Conservation (phyloP, 1,140 invertebrate genomes). For the Reticulitermes speratus region DNA sequence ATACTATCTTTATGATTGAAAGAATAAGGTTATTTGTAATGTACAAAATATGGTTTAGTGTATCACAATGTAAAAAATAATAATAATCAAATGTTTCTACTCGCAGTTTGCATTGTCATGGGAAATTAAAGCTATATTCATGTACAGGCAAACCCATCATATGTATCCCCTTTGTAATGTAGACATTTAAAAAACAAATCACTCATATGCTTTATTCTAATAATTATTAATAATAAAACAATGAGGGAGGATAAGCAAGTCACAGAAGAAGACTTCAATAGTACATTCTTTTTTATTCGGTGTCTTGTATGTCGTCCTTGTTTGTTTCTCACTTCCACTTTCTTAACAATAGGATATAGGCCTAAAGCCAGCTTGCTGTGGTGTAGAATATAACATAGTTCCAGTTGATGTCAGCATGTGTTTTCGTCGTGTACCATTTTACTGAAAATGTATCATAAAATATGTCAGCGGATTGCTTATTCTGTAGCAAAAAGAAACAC, state of each 20-base stretch:
- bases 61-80: not conserved
- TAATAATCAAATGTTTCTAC: constrained; percentile 12
- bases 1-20: not conserved
- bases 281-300: constrained; percentile 18
- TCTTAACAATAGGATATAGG: constrained; percentile 22
- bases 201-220: not conserved
- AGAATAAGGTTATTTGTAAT: constrained; percentile 15
- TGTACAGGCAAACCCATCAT: constrained; percentile 20
- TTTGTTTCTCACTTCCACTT: constrained; percentile 15
- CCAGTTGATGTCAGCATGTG: constrained; percentile 23
- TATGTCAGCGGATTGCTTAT: not conserved
- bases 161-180: constrained; percentile 19
- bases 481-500: not conserved
- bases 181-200: not conserved
- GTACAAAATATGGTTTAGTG: not conserved
- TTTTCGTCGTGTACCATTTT: not conserved
- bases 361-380: constrained; percentile 6
- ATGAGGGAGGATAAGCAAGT: not conserved
- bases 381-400: constrained; percentile 20
- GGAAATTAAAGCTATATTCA: not conserved
- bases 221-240: not conserved
- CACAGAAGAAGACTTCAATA: constrained; percentile 23
- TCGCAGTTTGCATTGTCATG: constrained; percentile 5
- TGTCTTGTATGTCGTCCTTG: constrained; percentile 24
- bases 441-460: constrained; percentile 16